These are phyloP conservation scores for Patella ulyssiponensis DNA, from an alignment of 2,888 invertebrate genomes.

Conservation along the genomic window DNA sequence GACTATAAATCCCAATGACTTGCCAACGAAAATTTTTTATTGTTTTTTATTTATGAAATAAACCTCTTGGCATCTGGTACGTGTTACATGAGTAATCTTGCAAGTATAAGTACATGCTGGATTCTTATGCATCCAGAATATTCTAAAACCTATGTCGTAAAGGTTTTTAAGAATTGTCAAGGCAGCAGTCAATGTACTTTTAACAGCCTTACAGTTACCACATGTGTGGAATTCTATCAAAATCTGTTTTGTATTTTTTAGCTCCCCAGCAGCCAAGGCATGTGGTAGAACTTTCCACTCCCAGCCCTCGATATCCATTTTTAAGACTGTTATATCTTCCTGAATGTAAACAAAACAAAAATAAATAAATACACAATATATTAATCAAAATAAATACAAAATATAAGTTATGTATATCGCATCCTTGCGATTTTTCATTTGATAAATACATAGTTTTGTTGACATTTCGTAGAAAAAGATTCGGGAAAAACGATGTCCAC, in stretches of 20 bases:
- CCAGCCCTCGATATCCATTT: conserved; percentile 61
- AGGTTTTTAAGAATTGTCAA: conserved; percentile 50
- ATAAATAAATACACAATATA: no score
- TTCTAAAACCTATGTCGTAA: conserved; percentile 52
- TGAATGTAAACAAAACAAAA: conserved; percentile 21
- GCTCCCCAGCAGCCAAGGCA: conserved; percentile 42
- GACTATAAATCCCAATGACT: no score
- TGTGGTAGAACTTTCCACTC: conserved; percentile 55
- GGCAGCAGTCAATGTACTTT: conserved; percentile 45
- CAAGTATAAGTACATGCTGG: conserved; percentile 55
- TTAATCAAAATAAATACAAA: no score
- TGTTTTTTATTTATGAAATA: conserved; percentile 15
- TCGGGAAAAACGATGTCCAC: no score
- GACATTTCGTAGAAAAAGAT: no score
- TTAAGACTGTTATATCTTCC: conserved; percentile 49
- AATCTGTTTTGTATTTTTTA: conserved; percentile 48
- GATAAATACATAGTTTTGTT: no score
- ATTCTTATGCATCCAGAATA: conserved; percentile 56
- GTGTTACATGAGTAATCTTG: conserved; percentile 43
- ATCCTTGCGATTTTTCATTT: no score
- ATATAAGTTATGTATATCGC: no score
- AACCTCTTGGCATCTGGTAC: conserved; percentile 53
- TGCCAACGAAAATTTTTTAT: neutral
- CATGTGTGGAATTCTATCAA: conserved; percentile 55
- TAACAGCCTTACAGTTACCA: conserved; percentile 45